phyloP scores from a whole-genome alignment of 1,140 invertebrate species.

The Apolygus lucorum region DNA sequence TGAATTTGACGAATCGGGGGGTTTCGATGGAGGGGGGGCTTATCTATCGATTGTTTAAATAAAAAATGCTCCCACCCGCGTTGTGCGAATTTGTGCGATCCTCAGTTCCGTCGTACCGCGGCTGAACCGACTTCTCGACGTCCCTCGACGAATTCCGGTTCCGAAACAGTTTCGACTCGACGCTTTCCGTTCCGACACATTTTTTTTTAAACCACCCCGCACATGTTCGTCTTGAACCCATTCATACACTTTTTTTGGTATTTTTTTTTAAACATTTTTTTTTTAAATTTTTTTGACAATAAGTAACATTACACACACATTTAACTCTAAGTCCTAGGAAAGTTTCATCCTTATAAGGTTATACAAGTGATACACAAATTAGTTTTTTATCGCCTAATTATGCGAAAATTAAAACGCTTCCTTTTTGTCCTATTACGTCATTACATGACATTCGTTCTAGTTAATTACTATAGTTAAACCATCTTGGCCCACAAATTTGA shows the following conservation, averaged over 20 bases:
- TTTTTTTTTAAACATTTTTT: neutral
- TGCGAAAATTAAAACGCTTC: neutral
- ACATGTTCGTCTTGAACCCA: conserved; percentile 22
- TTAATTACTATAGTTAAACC: conserved; percentile 11
- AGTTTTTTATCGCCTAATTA: conserved; percentile 9
- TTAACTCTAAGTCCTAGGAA: conserved; percentile 31
- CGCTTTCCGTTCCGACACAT: no score
- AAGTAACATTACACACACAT: conserved; percentile 32
- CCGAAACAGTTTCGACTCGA: no score
- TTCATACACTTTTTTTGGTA: conserved; percentile 22
- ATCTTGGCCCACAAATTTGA: conserved; percentile 11
- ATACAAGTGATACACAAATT: conserved; percentile 28
- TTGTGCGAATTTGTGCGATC: no score
- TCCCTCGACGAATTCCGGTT: no score
- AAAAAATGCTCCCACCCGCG: no score
- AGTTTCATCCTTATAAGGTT: conserved; percentile 30
- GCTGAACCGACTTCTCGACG: no score
- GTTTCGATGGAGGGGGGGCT: no score
- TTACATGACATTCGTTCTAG: conserved; percentile 14
- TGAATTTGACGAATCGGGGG: no score
- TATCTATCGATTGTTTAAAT: no score
- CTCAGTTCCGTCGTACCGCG: no score
- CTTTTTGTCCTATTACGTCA: conserved; percentile 15
- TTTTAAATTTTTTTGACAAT: conserved; percentile 6
- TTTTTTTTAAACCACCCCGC: neutral